Evolutionary conservation across 2,113 vertebrate genomes (phyloP), one percentile per base, ranked within the genome.

Genomic region (Donacobius atricapilla): DNA sequence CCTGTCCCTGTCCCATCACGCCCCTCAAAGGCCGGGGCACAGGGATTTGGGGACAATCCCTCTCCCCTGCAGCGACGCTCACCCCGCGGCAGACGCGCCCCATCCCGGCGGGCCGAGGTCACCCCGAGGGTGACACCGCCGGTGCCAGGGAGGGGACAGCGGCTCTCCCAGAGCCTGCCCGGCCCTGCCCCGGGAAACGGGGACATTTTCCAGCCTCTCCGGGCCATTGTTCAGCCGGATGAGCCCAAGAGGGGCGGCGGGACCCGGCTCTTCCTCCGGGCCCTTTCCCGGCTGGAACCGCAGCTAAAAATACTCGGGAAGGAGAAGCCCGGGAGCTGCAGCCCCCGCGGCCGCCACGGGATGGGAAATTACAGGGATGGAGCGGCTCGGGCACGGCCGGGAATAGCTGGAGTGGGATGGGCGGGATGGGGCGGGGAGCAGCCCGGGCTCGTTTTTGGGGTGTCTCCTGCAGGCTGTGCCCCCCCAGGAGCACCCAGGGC

Each of bases 151-250:
- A 15, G 22, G 68, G 24, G 27, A 33, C 2, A 16, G 1, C 22
- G 5, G 42, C 28, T 63, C 15, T 23, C 66, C 11, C 0, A 8
- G 69, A 1, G 12, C 20, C 35, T 12, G 51, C 56, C 57, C 56
- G 7, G 0, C 8, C 80, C 90, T 31, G 66, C 63, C 72, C 73
- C 0, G 78, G 90, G 85, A 92, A 82, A 4, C 68, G 0, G 10
- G 54, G 21, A 44, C 72, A 1, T 12, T 89, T 69, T 40, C 35
- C 92, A 87, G 47, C 56, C 70, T 56, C 69, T 58, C 77, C 6
- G 21, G 58, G 50, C 89, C 91, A 96, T 93, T 95, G 96, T 95
- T 92, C 5, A 0, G 86, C 94, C 91, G 94, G 95, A 96, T 95
- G 89, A 64, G 22, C 53, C 48, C 11, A 1, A 27, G 48, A 68